These are phyloP conservation scores for Cataglyphis hispanica DNA, from an alignment of 1,140 invertebrate species.

Conservation along the genomic window DNA sequence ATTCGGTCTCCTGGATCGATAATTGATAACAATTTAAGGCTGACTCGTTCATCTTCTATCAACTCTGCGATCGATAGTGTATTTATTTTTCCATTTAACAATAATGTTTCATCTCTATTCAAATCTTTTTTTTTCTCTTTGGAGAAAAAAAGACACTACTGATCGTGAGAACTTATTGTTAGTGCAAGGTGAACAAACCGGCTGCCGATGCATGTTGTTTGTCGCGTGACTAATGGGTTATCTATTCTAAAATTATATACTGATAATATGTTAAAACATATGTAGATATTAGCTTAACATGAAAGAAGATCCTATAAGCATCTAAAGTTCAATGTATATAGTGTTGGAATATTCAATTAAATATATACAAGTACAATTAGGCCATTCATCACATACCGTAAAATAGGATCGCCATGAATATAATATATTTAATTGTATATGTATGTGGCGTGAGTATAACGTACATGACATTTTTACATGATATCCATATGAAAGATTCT, in stretches of 20 bases:
- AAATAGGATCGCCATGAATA: background rate
- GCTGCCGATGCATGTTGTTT: slow-evolving; percentile 48
- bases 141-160: background rate
- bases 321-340: background rate
- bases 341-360: background rate
- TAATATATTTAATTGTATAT: background rate
- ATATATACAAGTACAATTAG: background rate
- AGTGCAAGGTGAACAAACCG: slow-evolving; percentile 48
- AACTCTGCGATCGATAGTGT: slow-evolving; percentile 9
- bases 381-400: background rate
- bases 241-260: slow-evolving; percentile 62
- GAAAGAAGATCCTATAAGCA: background rate
- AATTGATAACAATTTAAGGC: slow-evolving; percentile 52
- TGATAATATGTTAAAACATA: background rate
- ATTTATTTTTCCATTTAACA: background rate
- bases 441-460: background rate
- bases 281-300: background rate
- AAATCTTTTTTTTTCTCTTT: background rate
- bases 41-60: slow-evolving; percentile 60
- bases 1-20: slow-evolving; percentile 67
- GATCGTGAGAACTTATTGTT: slow-evolving; percentile 34
- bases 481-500: background rate
- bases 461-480: background rate
- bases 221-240: slow-evolving; percentile 59
- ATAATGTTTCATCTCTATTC: background rate